Conservation (phyloP, 2,888 invertebrate species). For the Dryocosmus kuriphilus region DNA sequence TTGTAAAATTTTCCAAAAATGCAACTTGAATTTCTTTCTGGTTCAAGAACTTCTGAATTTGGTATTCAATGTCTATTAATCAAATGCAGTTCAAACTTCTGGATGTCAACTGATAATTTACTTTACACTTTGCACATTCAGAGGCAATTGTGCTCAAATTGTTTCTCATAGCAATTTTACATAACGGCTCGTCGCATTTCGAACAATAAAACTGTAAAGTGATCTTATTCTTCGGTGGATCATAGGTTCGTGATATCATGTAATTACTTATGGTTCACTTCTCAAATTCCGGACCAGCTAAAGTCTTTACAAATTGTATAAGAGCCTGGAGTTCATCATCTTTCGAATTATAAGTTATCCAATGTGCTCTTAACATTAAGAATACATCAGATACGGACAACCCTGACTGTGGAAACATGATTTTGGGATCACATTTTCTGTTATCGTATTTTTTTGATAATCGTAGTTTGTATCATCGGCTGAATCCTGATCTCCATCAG, state of each 20-base stretch:
- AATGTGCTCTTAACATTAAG: neutral
- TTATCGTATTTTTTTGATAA: slow-evolving; percentile 2
- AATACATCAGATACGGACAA: slow-evolving; percentile 8
- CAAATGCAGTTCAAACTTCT: slow-evolving; percentile 24
- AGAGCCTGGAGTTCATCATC: neutral
- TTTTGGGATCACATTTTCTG: neutral
- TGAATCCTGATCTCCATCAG: neutral
- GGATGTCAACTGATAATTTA: neutral
- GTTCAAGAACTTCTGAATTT: slow-evolving; percentile 19
- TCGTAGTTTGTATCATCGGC: neutral
- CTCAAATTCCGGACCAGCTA: neutral
- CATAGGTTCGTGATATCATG: slow-evolving; percentile 3
- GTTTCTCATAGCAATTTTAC: neutral
- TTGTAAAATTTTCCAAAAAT: slow-evolving; percentile 9
- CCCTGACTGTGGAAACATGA: neutral
- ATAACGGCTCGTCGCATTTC: neutral
- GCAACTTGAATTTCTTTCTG: slow-evolving; percentile 25
- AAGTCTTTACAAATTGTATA: slow-evolving; percentile 6
- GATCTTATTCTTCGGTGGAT: neutral
- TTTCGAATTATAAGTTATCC: neutral
- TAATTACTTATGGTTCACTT: slow-evolving; percentile 5
- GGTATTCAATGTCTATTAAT: slow-evolving; percentile 17
- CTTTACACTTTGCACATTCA: slow-evolving; percentile 8
- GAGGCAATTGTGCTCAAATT: neutral
- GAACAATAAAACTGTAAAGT: neutral